These are phyloP conservation scores for Darevskia nairensis DNA, from an alignment of 2,797 vertebrate species.

Conservation along the genomic window DNA sequence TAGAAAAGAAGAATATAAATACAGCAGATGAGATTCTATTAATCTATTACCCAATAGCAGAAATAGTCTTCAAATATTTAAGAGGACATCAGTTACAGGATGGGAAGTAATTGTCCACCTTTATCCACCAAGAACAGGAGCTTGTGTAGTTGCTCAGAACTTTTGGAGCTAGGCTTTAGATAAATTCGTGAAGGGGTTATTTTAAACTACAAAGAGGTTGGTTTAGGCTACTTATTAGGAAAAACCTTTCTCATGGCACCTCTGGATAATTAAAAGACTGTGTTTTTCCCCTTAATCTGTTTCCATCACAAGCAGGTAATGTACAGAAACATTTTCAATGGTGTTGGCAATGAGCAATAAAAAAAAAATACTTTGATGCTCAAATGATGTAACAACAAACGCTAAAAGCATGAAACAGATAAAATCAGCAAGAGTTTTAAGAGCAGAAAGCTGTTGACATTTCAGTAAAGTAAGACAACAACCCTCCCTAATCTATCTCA, in stretches of 20 bases:
- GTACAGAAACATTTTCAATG: neutral
- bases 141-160: neutral
- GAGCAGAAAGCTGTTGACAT: neutral
- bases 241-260: neutral
- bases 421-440: neutral
- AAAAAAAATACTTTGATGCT: conserved; percentile 9
- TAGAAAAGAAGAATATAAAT: conserved; percentile 17
- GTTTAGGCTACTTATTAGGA: neutral
- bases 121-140: conserved; percentile 1
- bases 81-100: neutral
- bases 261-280: conserved; percentile 3
- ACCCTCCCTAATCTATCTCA: conserved; percentile 49
- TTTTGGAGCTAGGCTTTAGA: neutral
- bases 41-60: conserved; percentile 7
- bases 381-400: conserved; percentile 20
- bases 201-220: neutral
- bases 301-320: neutral
- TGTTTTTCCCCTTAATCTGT: neutral
- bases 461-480: conserved; percentile 6
- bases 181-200: neutral
- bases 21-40: conserved; percentile 1
- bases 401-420: neutral
- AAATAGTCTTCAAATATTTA: conserved; percentile 11
- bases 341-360: neutral
- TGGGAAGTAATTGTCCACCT: conserved; percentile 32